phyloP scores from a whole-genome alignment of 2,797 vertebrate genomes.

The Hoplostethus mediterraneus region DNA sequence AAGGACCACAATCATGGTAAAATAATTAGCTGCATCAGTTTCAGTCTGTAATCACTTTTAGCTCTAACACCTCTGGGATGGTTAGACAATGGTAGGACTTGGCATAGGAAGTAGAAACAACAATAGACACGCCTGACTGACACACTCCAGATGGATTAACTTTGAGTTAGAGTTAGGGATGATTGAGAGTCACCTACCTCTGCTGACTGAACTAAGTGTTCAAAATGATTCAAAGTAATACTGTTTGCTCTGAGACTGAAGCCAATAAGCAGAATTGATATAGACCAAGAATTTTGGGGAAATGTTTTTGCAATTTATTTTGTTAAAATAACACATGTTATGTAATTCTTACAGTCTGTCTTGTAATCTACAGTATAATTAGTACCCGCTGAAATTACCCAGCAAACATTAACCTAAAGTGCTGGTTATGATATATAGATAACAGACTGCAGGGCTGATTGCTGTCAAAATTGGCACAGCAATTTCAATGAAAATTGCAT shows the following conservation, averaged over 20 bases:
- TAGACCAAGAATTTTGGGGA: neutral
- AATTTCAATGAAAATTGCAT: neutral
- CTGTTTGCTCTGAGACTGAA: slow-evolving; percentile 3
- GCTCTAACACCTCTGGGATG: slow-evolving; percentile 33
- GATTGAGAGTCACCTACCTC: slow-evolving; percentile 7
- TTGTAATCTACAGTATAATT: neutral
- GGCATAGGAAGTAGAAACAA: slow-evolving; percentile 5
- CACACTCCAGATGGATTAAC: slow-evolving; percentile 32
- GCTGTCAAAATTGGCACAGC: neutral
- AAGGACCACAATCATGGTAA: slow-evolving; percentile 45
- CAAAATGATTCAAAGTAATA: neutral
- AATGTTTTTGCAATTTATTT: slow-evolving; percentile 6
- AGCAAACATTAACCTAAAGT: neutral
- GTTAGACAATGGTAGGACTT: slow-evolving; percentile 39
- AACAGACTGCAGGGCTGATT: neutral
- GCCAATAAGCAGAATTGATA: neutral
- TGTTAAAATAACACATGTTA: no score
- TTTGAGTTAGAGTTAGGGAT: slow-evolving; percentile 24
- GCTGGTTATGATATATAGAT: neutral
- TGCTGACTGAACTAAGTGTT: neutral
- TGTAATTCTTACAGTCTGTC: no score
- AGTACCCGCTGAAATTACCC: neutral
- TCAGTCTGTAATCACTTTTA: slow-evolving; percentile 18
- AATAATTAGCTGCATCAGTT: slow-evolving; percentile 63
- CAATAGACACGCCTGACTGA: slow-evolving; percentile 32